These are phyloP conservation scores for Maccullochella peelii DNA, from an alignment of 2,113 vertebrate genomes.

Conservation along the genomic window DNA sequence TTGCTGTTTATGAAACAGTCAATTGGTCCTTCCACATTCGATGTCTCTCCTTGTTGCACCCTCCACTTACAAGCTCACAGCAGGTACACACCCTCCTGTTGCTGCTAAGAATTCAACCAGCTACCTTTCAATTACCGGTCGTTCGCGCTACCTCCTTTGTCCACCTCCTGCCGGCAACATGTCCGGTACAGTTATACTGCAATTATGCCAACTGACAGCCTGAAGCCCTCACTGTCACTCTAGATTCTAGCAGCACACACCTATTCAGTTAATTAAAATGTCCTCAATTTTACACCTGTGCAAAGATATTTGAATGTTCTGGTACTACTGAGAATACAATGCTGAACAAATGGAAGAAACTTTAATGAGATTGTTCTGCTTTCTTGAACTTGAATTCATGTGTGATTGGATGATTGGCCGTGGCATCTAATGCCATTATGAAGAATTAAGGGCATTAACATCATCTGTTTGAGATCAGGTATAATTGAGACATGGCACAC, in stretches of 20 bases:
- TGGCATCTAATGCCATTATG: slow-evolving; percentile 28
- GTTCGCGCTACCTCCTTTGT: slow-evolving; percentile 24
- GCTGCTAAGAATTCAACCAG: slow-evolving; percentile 24
- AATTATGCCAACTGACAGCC: slow-evolving; percentile 55
- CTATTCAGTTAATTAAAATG: slow-evolving; percentile 64
- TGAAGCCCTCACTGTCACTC: slow-evolving; percentile 21
- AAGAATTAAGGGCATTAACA: slow-evolving; percentile 51
- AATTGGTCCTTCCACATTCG: background rate
- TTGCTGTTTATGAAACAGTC: slow-evolving; percentile 2
- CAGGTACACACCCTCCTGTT: slow-evolving; percentile 12
- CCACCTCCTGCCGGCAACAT: slow-evolving; percentile 22
- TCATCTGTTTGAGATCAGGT: slow-evolving; percentile 46
- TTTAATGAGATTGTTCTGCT: slow-evolving; percentile 59
- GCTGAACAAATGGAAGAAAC: slow-evolving; percentile 40
- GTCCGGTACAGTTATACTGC: slow-evolving; percentile 33
- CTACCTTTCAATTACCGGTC: slow-evolving; percentile 31
- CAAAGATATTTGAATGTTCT: slow-evolving; percentile 42
- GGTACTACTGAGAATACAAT: slow-evolving; percentile 10
- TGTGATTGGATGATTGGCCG: slow-evolving; percentile 40
- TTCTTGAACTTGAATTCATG: slow-evolving; percentile 30
- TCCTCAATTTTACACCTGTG: slow-evolving; percentile 34
- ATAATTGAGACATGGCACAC: slow-evolving; percentile 53
- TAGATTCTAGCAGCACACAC: slow-evolving; percentile 36
- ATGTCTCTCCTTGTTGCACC: background rate
- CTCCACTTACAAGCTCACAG: slow-evolving; percentile 12